Conservation (phyloP, 2,888 invertebrate genomes). For the Drosophila prostipennis region DNA sequence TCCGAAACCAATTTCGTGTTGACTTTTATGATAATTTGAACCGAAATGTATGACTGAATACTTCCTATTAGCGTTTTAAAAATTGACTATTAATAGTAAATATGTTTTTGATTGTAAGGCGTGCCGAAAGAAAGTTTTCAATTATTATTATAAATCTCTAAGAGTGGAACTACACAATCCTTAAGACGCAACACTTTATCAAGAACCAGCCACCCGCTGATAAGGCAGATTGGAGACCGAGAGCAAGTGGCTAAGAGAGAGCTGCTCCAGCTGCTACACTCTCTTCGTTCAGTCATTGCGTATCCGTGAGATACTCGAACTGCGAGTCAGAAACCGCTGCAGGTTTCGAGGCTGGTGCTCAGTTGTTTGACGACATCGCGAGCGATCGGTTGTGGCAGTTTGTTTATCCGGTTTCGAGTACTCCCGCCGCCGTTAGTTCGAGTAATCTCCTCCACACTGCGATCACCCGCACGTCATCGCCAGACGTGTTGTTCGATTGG, state of each 20-base stretch:
- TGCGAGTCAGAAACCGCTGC: neutral
- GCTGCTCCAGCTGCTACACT: neutral
- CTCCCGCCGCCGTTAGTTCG: constrained; percentile 26
- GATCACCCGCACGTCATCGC: constrained; percentile 69
- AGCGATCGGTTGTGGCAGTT: constrained; percentile 66
- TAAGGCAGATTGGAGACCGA: constrained; percentile 2
- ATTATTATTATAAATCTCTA: no score
- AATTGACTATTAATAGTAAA: no score
- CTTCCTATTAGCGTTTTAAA: no score
- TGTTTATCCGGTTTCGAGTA: constrained; percentile 17
- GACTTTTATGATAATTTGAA: neutral
- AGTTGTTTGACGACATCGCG: constrained; percentile 51
- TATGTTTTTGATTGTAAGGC: no score
- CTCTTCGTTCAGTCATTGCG: constrained; percentile 13
- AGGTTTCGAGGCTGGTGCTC: constrained; percentile 9
- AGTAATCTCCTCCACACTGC: constrained; percentile 39
- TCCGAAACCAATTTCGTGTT: neutral
- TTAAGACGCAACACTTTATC: neutral
- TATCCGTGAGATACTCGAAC: constrained; percentile 43
- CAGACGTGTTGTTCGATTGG: constrained; percentile 72
- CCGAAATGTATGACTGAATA: neutral
- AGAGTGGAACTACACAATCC: neutral
- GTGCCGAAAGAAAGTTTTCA: no score
- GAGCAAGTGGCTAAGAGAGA: constrained; percentile 5
- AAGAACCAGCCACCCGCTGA: constrained; percentile 5